Evolutionary conservation across 37 sponge, comb jelly and placozoan genomes (phyloP).

Genomic region (Hexactinellida sp.): DNA sequence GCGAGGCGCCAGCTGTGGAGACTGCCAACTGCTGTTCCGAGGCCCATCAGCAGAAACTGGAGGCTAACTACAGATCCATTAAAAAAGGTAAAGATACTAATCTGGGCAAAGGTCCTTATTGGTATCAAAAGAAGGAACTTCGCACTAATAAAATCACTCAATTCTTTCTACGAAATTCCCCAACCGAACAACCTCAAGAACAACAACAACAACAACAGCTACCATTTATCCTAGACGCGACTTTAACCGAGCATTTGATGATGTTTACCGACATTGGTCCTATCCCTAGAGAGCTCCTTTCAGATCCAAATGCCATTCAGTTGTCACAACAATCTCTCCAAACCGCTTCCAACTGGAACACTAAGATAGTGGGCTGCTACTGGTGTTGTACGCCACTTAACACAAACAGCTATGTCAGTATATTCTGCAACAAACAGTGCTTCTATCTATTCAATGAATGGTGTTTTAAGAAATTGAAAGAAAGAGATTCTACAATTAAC

Average conservation of each 20-base stretch:
- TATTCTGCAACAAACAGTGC: not conserved
- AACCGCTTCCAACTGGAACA: not conserved
- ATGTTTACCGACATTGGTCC: not conserved
- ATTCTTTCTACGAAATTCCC: too few species aligned
- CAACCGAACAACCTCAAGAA: not conserved
- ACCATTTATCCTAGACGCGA: not conserved
- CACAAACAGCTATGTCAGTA: not conserved
- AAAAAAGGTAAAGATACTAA: not conserved
- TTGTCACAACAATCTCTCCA: not conserved
- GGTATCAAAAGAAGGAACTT: too few species aligned
- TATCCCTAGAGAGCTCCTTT: not conserved
- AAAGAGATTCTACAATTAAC: not conserved
- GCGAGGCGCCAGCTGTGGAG: not conserved
- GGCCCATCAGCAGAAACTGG: not conserved
- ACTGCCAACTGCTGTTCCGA: not conserved
- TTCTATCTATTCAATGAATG: conserved; percentile 15
- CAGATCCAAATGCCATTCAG: not conserved
- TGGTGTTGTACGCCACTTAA: not conserved
- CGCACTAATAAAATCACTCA: too few species aligned
- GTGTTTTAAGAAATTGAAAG: not conserved
- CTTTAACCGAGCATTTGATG: not conserved
- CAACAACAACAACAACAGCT: not conserved
- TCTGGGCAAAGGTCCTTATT: not conserved
- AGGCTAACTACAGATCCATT: not conserved
- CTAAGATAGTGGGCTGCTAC: not conserved